A percentile compares a stretch with the other conserved stretches of the same genome.
Conservation (phyloP, 2,797 vertebrate genomes). For the Anas acuta region DNA sequence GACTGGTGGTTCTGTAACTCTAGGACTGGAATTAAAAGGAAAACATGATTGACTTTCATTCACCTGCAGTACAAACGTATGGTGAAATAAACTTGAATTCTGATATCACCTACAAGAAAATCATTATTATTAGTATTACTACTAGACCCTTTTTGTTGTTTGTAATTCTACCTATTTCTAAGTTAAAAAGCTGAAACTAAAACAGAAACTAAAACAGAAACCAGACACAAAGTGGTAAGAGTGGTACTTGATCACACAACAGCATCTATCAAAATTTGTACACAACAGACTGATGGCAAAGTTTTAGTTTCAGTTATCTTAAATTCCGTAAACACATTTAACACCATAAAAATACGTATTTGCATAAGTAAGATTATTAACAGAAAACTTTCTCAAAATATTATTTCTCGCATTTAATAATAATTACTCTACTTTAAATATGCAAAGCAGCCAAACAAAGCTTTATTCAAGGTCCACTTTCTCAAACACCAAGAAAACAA, state of each 20-base stretch:
- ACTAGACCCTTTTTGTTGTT: not conserved
- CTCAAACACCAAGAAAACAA: not conserved
- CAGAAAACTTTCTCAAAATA: not conserved
- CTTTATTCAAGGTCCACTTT: not conserved
- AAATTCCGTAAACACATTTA: not conserved
- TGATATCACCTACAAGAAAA: not conserved
- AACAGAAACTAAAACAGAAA: not conserved
- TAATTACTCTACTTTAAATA: accelerated
- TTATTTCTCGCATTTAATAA: accelerated
- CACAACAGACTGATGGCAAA: not conserved
- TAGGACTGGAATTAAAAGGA: slow-evolving; percentile 71
- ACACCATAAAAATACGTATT: not conserved
- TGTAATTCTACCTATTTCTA: not conserved
- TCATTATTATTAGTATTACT: not conserved
- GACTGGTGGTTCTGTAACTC: slow-evolving; percentile 59
- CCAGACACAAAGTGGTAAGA: not conserved
- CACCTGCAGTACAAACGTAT: not conserved
- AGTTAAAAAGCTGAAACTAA: not conserved
- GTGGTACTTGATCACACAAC: not conserved
- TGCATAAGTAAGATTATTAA: not conserved
- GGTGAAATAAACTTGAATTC: no score
- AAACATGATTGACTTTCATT: not conserved
- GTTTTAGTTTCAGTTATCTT: not conserved
- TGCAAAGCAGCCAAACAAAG: not conserved
- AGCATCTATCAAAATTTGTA: not conserved